Conservation (phyloP, 2,113 vertebrate genomes). For the Strix aluco region DNA sequence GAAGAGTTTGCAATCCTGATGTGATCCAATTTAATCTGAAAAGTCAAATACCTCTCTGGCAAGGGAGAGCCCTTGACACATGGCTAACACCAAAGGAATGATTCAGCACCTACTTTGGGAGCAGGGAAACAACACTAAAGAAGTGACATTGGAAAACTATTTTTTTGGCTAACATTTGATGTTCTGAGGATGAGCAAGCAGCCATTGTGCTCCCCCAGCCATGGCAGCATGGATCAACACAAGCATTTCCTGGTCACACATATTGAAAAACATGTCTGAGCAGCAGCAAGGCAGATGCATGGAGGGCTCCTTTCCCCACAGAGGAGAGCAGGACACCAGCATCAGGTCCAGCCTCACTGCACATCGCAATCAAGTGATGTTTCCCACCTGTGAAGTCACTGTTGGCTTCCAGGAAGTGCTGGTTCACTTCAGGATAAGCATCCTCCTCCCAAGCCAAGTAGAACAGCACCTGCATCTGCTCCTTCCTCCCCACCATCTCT, state of each 20-base stretch:
- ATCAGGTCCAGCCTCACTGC: fast-evolving
- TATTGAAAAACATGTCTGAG: not conserved
- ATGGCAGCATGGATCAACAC: not conserved
- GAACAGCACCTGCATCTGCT: not conserved
- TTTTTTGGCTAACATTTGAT: not conserved
- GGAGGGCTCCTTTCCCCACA: not conserved
- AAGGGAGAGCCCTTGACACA: not conserved
- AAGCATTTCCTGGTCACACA: not conserved
- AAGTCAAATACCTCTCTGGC: not conserved
- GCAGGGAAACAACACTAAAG: not conserved
- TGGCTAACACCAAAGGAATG: not conserved
- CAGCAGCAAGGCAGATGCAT: not conserved
- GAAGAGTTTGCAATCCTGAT: not conserved
- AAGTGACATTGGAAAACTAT: not conserved
- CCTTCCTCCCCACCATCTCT: not conserved
- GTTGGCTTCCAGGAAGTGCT: not conserved
- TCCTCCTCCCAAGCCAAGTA: not conserved
- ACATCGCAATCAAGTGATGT: fast-evolving
- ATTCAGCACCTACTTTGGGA: not conserved
- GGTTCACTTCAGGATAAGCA: not conserved
- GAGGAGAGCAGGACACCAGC: not conserved
- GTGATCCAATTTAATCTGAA: not conserved
- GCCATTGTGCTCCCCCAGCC: not conserved
- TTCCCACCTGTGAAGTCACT: not conserved
- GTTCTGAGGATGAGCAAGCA: not conserved